Conservation (phyloP, 1,140 invertebrate species). For the Zaprionus gabonicus region DNA sequence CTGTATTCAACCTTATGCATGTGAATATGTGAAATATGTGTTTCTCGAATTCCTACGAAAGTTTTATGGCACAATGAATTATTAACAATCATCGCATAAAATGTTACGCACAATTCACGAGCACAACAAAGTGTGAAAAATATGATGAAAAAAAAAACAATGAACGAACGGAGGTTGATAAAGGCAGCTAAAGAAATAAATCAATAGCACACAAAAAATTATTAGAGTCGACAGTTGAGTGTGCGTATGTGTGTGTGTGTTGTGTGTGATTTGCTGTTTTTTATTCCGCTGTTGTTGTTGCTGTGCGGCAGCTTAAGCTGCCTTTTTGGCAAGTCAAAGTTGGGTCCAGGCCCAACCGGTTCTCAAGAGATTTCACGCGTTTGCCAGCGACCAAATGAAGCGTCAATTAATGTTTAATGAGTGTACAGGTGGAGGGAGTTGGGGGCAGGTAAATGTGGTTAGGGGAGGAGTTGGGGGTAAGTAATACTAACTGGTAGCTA, state of each 20-base stretch:
- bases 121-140: slow-evolving; percentile 48
- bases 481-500: slow-evolving; percentile 14
- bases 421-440: slow-evolving; percentile 4
- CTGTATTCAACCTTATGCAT: neutral
- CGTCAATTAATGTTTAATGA: slow-evolving; percentile 76
- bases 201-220: slow-evolving; percentile 74
- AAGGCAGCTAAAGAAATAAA: slow-evolving; percentile 78
- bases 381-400: slow-evolving; percentile 61
- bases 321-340: slow-evolving; percentile 50
- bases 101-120: slow-evolving; percentile 50
- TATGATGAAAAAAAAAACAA: slow-evolving; percentile 10
- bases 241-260: slow-evolving; percentile 27
- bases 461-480: neutral
- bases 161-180: slow-evolving; percentile 41
- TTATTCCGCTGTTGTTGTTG: slow-evolving; percentile 17
- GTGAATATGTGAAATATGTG: slow-evolving; percentile 11
- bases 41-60: slow-evolving; percentile 45
- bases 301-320: slow-evolving; percentile 13
- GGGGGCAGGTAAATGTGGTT: neutral
- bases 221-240: slow-evolving; percentile 70
- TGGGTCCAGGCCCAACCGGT: slow-evolving; percentile 59
- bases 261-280: slow-evolving; percentile 40
- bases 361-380: slow-evolving; percentile 79
- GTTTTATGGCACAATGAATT: slow-evolving; percentile 39
- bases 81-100: slow-evolving; percentile 54